Evolutionary conservation across 2,797 vertebrate genomes (phyloP).

Genomic region (Zonotrichia albicollis): DNA sequence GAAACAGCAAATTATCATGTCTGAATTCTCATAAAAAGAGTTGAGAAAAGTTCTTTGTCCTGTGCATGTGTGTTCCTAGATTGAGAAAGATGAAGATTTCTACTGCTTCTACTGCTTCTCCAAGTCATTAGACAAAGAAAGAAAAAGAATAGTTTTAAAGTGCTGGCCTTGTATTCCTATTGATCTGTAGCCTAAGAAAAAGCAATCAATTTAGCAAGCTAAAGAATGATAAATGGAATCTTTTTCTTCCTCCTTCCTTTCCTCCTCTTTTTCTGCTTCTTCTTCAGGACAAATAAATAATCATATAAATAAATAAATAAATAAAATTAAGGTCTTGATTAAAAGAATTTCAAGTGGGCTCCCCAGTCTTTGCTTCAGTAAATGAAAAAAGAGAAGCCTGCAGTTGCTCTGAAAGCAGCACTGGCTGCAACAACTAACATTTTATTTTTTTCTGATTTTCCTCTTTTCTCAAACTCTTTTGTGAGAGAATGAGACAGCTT

Average conservation of each 20-base stretch:
- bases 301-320: not conserved
- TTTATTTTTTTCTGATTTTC: not conserved
- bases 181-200: not conserved
- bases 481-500: slow-evolving; percentile 42
- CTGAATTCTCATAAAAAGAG: not conserved
- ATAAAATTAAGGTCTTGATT: not conserved
- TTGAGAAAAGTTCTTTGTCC: not conserved
- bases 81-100: not conserved
- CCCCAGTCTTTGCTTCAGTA: slow-evolving; percentile 6
- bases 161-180: not conserved
- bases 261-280: not conserved
- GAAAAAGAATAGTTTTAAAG: not conserved
- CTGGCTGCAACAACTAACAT: not conserved
- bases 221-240: not conserved
- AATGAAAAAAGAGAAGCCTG: slow-evolving; percentile 20
- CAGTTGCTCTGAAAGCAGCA: slow-evolving; percentile 1
- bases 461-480: slow-evolving; percentile 40
- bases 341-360: not conserved
- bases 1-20: not conserved
- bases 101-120: not conserved
- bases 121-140: not conserved
- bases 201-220: not conserved
- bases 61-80: not conserved
- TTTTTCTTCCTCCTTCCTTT: not conserved
- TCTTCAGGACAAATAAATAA: not conserved